Percentiles rank a stretch among this genome's conserved stretches.
Conservation (phyloP, 2,113 vertebrate genomes). For the Chaenogobius annularis region DNA sequence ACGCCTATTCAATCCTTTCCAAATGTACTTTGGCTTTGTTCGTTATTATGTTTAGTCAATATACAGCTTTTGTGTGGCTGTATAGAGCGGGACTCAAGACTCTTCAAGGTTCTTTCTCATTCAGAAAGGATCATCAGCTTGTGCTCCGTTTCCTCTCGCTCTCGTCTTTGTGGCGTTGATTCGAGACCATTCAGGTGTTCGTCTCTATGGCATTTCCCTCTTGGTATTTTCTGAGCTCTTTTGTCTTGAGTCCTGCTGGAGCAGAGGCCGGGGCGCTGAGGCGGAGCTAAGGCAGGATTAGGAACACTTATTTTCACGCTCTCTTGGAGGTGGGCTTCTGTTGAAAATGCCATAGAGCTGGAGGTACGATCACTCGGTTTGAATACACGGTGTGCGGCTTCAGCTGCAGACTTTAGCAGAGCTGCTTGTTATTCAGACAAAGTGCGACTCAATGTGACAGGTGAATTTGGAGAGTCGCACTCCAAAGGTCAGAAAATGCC, state of each 20-base stretch:
- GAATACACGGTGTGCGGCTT: conserved; percentile 16
- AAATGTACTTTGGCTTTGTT: neutral
- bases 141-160: neutral
- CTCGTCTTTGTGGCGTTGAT: conserved; percentile 64
- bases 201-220: conserved; percentile 50
- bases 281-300: conserved; percentile 63
- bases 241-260: conserved; percentile 65
- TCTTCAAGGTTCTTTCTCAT: neutral
- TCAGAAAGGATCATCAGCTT: neutral
- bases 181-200: conserved; percentile 68
- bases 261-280: conserved; percentile 66
- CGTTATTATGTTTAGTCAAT: neutral
- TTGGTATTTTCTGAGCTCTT: conserved; percentile 59
- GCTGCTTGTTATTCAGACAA: neutral
- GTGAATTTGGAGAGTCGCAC: conserved; percentile 1
- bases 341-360: conserved; percentile 53
- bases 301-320: conserved; percentile 53
- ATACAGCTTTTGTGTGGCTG: neutral
- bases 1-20: neutral
- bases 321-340: conserved; percentile 53
- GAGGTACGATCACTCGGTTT: conserved; percentile 49
- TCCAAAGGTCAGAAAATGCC: conserved; percentile 5
- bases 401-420: neutral
- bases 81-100: neutral
- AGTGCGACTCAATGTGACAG: neutral